These are phyloP conservation scores for Sesia bembeciformis DNA, from an alignment of 2,888 invertebrate species.

Conservation along the genomic window DNA sequence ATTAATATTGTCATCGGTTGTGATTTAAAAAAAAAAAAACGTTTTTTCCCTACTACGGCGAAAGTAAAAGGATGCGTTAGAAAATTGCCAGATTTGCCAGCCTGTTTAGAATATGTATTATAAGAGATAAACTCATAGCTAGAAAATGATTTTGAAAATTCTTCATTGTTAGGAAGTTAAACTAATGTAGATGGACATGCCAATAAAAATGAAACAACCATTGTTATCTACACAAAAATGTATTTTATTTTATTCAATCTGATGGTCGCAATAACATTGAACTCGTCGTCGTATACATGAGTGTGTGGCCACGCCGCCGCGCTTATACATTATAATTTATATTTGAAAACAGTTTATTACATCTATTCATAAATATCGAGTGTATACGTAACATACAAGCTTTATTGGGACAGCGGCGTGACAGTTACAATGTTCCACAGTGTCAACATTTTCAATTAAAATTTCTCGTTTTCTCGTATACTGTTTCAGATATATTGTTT, in stretches of 20 bases:
- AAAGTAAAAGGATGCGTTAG: too few relatives aligned
- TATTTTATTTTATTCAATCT: conserved; percentile 65
- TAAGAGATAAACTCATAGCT: too few relatives aligned
- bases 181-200: background rate
- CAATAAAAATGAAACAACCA: conserved; percentile 28
- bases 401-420: conserved; percentile 29
- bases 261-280: conserved; percentile 72
- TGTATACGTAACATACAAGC: background rate
- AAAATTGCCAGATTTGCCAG: too few relatives aligned
- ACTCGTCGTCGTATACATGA: conserved; percentile 68
- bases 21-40: too few relatives aligned
- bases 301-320: conserved; percentile 49
- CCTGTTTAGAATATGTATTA: too few relatives aligned
- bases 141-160: too few relatives aligned
- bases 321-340: background rate
- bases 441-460: conserved; percentile 43
- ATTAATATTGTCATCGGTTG: too few relatives aligned
- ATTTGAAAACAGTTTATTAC: too few relatives aligned
- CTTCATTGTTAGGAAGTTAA: too few relatives aligned
- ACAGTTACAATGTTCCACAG: conserved; percentile 43
- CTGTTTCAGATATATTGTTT: conserved; percentile 72
- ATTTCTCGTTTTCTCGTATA: conserved; percentile 62
- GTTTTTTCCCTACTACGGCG: too few relatives aligned
- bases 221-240: conserved; percentile 71
- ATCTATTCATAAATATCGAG: too few relatives aligned